Base-by-base conservation (phyloP, 2,888 invertebrate species). In the Drosophila mayaguana region DNA sequence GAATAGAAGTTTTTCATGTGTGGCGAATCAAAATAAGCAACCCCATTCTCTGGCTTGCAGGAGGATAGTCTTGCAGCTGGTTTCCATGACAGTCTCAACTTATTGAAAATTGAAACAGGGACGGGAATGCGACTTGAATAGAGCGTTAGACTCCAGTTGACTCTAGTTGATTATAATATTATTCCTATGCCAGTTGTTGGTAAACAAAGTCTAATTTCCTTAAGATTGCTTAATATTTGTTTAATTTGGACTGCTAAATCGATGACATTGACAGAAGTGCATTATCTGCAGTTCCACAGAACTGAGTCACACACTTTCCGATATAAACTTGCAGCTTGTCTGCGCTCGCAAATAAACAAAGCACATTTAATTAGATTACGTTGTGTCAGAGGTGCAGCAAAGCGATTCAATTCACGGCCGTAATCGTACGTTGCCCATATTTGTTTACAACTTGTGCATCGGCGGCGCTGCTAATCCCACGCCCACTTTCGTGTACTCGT, bases 371-470 rank as follows among this genome's bases (percentile, higher is more conserved):
- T 63, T 60, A 40, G 61, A 63, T 63, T 63, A 60, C 38, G 28
- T 25, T 43, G 36, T 38, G 32, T 12, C 28, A 40, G 48, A 38
- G 66, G 53, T 66, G 54, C 66, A 45, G 65, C 51, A 18, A 38
- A 32, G n/a, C 22, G 3, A 66, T 67, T 55, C 46, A 46, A 42
- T 36, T 48, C 38, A 25, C 34, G 45, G 40, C 20, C 38, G 32
- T 20, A 68, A 66, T 68, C 54, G 67, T 46, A 46, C 68, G 11
- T 67, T 66, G 11, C n/a, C 40, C 40, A 25, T 68, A 48, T 68
- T 28, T 55, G 68, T 42, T 56, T 48, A 67, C 55, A 66, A 22
- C 14, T 20, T n/a, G 28, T 38, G 46, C 63, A 62, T 38, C 36
- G 63, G 22, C 45, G 45, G n/a, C 43, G 65, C 43, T 20, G 7